A percentile compares a stretch with the other conserved stretches of the same genome.
These are phyloP conservation scores for Poeciliopsis paucimaculata DNA, from an alignment of 2,797 vertebrate species.

Conservation along the genomic window DNA sequence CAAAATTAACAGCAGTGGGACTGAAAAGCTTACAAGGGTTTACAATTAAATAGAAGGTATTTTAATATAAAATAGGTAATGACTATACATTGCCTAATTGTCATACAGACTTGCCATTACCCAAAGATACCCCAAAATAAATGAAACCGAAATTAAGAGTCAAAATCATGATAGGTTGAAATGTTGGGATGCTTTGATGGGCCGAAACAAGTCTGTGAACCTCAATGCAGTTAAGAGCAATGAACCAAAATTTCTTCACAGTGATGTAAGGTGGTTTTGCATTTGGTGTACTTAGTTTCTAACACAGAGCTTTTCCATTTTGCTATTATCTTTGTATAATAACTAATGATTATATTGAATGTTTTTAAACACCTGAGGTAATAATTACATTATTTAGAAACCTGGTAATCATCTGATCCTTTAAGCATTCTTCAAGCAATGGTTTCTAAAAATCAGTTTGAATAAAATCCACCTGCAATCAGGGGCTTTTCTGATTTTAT, in stretches of 20 bases:
- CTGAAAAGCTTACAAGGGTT: not conserved
- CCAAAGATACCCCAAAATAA: not conserved
- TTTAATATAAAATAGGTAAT: not conserved
- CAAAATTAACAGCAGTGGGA: not conserved
- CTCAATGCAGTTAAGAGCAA: not conserved
- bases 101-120: not conserved
- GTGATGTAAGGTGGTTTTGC: not conserved
- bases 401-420: not conserved
- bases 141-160: not conserved
- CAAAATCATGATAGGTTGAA: not conserved
- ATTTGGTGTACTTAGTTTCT: not conserved
- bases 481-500: conserved; percentile 24
- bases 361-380: not conserved
- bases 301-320: not conserved
- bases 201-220: not conserved
- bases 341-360: not conserved
- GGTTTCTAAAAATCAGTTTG: not conserved
- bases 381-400: not conserved
- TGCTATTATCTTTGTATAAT: not conserved
- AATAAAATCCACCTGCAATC: conserved; percentile 7
- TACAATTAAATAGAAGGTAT: not conserved
- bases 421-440: not conserved
- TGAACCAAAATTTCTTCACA: not conserved
- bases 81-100: not conserved
- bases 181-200: not conserved